Percentiles rank a stretch among this genome's conserved stretches.
Conservation (phyloP, 2,888 invertebrate species). For the Crepidodera aurea region DNA sequence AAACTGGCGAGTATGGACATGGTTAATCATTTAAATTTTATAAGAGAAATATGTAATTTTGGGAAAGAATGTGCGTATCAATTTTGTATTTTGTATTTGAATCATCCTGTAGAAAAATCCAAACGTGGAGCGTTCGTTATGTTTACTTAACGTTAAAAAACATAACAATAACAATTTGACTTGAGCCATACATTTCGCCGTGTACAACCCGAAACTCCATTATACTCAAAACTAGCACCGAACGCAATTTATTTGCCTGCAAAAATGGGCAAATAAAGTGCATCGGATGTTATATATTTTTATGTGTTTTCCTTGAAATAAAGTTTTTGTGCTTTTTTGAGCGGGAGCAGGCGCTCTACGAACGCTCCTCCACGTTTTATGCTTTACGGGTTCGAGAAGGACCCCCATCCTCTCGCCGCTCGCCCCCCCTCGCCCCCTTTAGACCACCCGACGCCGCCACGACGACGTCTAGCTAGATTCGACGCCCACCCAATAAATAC, state of each 20-base stretch:
- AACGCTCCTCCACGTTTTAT: constrained; percentile 32
- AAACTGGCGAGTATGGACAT: too few species aligned
- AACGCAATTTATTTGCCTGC: constrained; percentile 55
- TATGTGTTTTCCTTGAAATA: constrained; percentile 61
- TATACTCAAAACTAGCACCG: constrained; percentile 55
- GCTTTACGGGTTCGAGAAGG: constrained; percentile 32
- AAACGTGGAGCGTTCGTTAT: background rate
- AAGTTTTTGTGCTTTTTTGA: constrained; percentile 57
- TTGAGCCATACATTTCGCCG: constrained; percentile 44
- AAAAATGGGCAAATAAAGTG: constrained; percentile 58
- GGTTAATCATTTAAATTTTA: too few species aligned
- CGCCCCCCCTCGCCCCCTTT: constrained; percentile 26
- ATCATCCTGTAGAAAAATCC: too few species aligned
- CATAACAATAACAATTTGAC: constrained; percentile 48
- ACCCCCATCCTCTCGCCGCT: constrained; percentile 6
- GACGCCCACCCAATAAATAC: constrained; percentile 56
- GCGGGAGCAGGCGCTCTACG: constrained; percentile 36
- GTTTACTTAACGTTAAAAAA: constrained; percentile 28
- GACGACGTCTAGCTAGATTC: constrained; percentile 45
- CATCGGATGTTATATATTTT: constrained; percentile 62
- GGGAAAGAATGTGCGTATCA: too few species aligned
- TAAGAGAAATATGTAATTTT: too few species aligned
- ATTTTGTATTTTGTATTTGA: too few species aligned
- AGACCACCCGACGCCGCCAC: constrained; percentile 32
- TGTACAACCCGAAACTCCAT: constrained; percentile 47